Evolutionary conservation across 1,140 invertebrate species (phyloP), one percentile per base, ranked within the genome.

Genomic region (Phocides pigmalion): DNA sequence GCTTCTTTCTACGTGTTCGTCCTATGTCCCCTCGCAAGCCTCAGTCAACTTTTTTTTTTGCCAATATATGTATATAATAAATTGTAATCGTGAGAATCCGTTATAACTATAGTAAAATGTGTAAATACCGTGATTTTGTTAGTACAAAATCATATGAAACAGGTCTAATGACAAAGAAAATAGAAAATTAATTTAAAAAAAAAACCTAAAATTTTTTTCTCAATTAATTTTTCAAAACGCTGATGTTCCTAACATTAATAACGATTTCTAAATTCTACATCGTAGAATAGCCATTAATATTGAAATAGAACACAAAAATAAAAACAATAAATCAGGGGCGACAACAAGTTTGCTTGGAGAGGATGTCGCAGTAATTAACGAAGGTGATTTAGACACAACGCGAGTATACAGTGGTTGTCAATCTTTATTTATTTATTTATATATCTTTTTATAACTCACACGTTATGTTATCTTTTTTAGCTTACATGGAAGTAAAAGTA

Each of bases 341-440:
- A 64, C 68, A 50, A 47, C 49, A 68, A 76, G 70, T 79, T 72
- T 74, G 63, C 64, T 70, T 54, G 62, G 66, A 79, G 65, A 70
- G 69, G 67, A 78, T 76, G 68, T 74, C 68, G 68, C 53, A 63
- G 69, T 72, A 81, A 81, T 81, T 78, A 81, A 76, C 71, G 32
- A 65, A 70, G 67, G 66, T 78, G 74, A 78, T 76, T 81, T 76
- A 78, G 70, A 61, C 70, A 25, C 12, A 47, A 59, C 42, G 56
- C 41, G 41, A 41, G 35, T 46, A 53, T 64, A 37, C 42, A 72
- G 28, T 17, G 14, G 16, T 65, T 74, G 64, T 76, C 71, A 67
- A 66, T 56, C 16, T 39, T 37, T n/a, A n/a, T n/a, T n/a, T n/a
- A n/a, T n/a, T 19, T 16, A 6, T 19, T 2, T 41, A 3, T 5